Evolutionary conservation across 1,140 invertebrate genomes (phyloP).

Genomic region (Calycopis cecrops): DNA sequence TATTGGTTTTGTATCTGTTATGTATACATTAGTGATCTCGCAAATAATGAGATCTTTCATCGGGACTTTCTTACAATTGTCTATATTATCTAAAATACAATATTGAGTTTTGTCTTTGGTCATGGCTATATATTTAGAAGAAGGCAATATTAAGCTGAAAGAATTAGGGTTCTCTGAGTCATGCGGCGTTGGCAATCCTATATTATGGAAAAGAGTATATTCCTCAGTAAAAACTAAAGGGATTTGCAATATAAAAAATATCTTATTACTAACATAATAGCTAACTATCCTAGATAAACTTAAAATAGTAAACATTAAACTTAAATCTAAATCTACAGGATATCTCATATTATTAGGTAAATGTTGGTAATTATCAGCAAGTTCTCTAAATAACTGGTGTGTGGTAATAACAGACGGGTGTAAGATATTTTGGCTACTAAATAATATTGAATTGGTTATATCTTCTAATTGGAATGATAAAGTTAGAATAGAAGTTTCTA

Average conservation of each 20-base stretch:
- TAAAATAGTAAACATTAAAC: conserved; percentile 27
- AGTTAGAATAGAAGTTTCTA: conserved; percentile 26
- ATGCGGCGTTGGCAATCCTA: too few species aligned
- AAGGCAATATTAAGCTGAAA: conserved; percentile 31
- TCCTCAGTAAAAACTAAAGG: too few species aligned
- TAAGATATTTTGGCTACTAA: conserved; percentile 32
- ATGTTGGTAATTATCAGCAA: conserved; percentile 32
- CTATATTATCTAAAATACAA: conserved; percentile 20
- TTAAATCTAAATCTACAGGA: conserved; percentile 31
- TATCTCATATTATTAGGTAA: conserved; percentile 29
- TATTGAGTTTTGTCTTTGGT: conserved; percentile 35
- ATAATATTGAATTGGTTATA: conserved; percentile 33
- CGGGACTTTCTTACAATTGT: conserved; percentile 19
- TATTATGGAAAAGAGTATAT: too few species aligned
- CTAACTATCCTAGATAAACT: conserved; percentile 29
- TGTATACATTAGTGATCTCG: conserved; percentile 22
- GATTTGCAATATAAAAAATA: too few species aligned
- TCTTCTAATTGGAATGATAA: conserved; percentile 37
- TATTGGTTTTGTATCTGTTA: too few species aligned
- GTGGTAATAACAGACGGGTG: conserved; percentile 32
- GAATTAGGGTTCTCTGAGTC: too few species aligned
- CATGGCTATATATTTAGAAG: conserved; percentile 29
- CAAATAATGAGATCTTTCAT: conserved; percentile 25
- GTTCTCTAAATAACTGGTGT: conserved; percentile 29
- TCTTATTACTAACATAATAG: too few species aligned